A percentile compares a stretch with the other conserved stretches of the same genome.
Conservation (phyloP, 1,140 invertebrate genomes). For the Lasaia peninsularis region DNA sequence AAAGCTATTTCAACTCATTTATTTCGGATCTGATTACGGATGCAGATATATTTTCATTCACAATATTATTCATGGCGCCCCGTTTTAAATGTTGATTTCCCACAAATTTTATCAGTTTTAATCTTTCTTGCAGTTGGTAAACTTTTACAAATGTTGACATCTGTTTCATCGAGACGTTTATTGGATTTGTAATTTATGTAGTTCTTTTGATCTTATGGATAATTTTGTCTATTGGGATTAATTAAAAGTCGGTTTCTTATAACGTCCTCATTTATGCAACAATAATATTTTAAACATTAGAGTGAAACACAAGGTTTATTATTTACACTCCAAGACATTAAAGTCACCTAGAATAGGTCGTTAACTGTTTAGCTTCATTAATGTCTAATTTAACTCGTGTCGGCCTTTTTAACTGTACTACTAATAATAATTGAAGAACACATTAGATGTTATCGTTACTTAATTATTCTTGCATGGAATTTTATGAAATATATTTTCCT, state of each 20-base stretch:
- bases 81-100: neutral
- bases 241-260: neutral
- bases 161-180: neutral
- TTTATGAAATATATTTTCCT: no score
- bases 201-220: neutral
- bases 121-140: neutral
- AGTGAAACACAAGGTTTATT: constrained; percentile 31
- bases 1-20: neutral
- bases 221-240: neutral
- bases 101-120: neutral
- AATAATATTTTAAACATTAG: neutral
- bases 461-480: no score
- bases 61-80: no score
- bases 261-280: neutral
- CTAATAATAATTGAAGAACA: no score
- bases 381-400: constrained; percentile 29
- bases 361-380: constrained; percentile 51
- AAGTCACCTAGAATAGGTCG: constrained; percentile 34
- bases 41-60: neutral
- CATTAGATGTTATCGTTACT: no score
- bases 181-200: neutral
- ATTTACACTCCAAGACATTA: constrained; percentile 36
- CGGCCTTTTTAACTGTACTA: constrained; percentile 29
- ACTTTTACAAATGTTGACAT: constrained; percentile 8
- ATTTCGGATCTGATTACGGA: constrained; percentile 6